Percentiles rank a stretch among this genome's conserved stretches.
phyloP scores from a whole-genome alignment of 2,797 vertebrate species.

The Helarctos malayanus region DNA sequence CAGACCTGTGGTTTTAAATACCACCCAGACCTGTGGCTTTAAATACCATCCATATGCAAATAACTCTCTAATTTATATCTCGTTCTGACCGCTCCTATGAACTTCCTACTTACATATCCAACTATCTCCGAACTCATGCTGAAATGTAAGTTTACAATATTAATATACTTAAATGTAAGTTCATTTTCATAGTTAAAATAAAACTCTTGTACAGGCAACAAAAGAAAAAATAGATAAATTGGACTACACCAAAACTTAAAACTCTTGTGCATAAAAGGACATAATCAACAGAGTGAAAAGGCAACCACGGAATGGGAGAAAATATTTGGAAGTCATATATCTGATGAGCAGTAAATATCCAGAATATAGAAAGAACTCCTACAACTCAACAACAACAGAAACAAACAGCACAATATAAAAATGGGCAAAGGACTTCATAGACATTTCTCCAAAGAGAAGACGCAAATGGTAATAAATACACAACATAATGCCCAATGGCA shows the following conservation, averaged over 20 bases:
- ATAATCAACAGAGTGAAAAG: not conserved
- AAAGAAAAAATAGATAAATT: not conserved
- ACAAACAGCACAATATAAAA: not conserved
- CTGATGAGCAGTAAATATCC: not conserved
- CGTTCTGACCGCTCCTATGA: not conserved
- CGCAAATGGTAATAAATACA: not conserved
- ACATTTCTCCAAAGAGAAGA: slow-evolving; percentile 6
- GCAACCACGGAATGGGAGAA: not conserved
- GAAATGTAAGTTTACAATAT: not conserved
- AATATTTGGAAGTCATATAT: not conserved
- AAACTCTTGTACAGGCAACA: not conserved
- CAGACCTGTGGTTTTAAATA: not conserved
- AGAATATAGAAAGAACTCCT: not conserved
- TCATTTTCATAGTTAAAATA: slow-evolving; percentile 38
- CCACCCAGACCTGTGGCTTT: not conserved
- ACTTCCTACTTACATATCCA: not conserved
- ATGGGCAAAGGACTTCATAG: not conserved
- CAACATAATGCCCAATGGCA: not conserved
- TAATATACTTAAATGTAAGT: slow-evolving; percentile 11
- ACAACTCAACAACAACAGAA: not conserved
- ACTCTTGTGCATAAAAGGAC: not conserved
- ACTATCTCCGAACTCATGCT: not conserved
- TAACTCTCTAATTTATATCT: not conserved
- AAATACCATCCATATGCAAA: not conserved
- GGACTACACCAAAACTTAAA: slow-evolving; percentile 1